Evolutionary conservation across 1,140 invertebrate genomes (phyloP).

Genomic region (Drosophila sucinea): DNA sequence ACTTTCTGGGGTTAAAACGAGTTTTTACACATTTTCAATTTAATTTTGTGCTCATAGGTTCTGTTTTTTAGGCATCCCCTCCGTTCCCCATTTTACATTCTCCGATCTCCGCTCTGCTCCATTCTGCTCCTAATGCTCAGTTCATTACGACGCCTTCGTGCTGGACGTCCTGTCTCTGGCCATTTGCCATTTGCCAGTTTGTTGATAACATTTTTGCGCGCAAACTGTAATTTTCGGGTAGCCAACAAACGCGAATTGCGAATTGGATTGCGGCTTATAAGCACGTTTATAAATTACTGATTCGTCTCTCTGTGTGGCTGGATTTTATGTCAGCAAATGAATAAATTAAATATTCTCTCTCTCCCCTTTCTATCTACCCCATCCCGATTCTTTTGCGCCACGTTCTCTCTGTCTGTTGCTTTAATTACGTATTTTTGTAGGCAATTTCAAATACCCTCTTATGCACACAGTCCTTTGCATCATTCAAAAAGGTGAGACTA

Average conservation of each 20-base stretch:
- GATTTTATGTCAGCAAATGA: slow-evolving; percentile 64
- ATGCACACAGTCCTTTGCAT: too few relatives aligned
- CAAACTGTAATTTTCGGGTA: slow-evolving; percentile 65
- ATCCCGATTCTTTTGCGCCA: background rate
- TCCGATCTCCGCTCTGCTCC: slow-evolving; percentile 6
- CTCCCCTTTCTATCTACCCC: background rate
- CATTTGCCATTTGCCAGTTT: slow-evolving; percentile 44
- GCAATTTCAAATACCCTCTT: slow-evolving; percentile 15
- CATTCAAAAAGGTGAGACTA: too few relatives aligned
- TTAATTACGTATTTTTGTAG: slow-evolving; percentile 62
- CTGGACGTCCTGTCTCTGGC: slow-evolving; percentile 22
- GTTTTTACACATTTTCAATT: slow-evolving; percentile 60
- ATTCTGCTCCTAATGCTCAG: slow-evolving; percentile 34
- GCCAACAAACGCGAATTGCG: slow-evolving; percentile 56
- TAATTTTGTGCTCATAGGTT: slow-evolving; percentile 56
- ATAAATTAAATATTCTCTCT: slow-evolving; percentile 72
- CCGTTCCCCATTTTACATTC: background rate
- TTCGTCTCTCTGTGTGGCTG: slow-evolving; percentile 48
- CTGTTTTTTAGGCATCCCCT: slow-evolving; percentile 38
- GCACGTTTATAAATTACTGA: slow-evolving; percentile 80
- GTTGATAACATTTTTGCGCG: slow-evolving; percentile 49
- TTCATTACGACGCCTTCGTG: slow-evolving; percentile 16
- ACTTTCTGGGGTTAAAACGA: slow-evolving; percentile 47
- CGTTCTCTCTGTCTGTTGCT: slow-evolving; percentile 29
- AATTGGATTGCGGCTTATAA: slow-evolving; percentile 78